Conservation (phyloP, 2,113 vertebrate genomes). For the Sardina pilchardus region DNA sequence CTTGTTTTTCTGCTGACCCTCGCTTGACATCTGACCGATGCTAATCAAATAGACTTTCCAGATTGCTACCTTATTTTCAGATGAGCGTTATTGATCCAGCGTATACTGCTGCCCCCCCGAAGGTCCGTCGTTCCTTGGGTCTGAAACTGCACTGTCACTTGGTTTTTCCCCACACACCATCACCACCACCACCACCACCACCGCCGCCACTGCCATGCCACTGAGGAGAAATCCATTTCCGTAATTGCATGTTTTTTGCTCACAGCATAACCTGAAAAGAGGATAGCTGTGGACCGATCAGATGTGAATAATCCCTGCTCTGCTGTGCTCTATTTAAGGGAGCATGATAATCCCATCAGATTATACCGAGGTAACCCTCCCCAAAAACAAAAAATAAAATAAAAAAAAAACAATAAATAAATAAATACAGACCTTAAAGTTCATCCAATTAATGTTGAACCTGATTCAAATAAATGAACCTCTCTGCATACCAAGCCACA, state of each 20-base stretch:
- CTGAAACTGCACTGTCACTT: neutral
- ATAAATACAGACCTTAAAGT: constrained; percentile 36
- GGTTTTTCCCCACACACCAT: too few relatives aligned
- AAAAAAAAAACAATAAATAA: too few relatives aligned
- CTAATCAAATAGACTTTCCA: neutral
- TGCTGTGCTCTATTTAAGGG: constrained; percentile 66
- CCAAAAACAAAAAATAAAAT: neutral
- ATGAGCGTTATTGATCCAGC: neutral
- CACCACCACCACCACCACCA: neutral
- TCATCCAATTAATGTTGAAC: constrained; percentile 59
- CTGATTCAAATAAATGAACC: constrained; percentile 40
- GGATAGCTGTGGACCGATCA: neutral
- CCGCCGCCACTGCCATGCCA: neutral
- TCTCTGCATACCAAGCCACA: constrained; percentile 27
- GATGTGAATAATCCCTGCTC: constrained; percentile 50
- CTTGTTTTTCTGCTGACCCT: neutral
- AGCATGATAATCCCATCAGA: constrained; percentile 65
- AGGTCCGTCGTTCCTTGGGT: neutral
- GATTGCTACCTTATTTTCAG: neutral
- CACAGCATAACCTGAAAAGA: neutral
- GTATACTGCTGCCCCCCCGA: neutral
- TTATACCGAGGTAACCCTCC: constrained; percentile 59
- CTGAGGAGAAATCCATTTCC: neutral
- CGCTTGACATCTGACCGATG: neutral
- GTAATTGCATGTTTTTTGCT: neutral